Percentiles rank a stretch among this genome's conserved stretches.
phyloP scores from a whole-genome alignment of 2,797 vertebrate species.

The Ispidina picta region DNA sequence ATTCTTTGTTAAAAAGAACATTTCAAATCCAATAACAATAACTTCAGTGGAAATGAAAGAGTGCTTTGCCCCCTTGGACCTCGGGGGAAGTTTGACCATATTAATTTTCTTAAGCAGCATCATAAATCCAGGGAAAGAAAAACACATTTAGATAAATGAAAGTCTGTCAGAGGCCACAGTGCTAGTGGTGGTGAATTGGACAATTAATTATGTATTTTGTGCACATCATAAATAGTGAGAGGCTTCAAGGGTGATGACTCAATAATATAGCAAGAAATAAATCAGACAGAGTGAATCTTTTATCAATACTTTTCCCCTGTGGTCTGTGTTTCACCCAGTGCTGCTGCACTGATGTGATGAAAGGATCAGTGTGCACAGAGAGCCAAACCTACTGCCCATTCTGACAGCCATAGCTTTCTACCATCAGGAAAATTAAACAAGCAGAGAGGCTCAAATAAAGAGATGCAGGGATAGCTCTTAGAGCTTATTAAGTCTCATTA shows the following conservation, averaged over 20 bases:
- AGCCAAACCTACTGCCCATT: not conserved
- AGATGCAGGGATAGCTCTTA: not conserved
- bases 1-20: conserved; percentile 54
- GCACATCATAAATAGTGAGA: conserved; percentile 53
- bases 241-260: conserved; percentile 47
- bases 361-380: not conserved
- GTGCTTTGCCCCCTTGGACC: conserved; percentile 14
- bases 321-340: not conserved
- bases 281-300: not conserved
- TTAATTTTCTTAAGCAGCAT: conserved; percentile 55
- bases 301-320: not conserved
- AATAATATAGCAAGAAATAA: conserved; percentile 18
- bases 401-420: not conserved
- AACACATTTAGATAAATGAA: conserved; percentile 24
- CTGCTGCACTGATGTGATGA: not conserved
- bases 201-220: conserved; percentile 60
- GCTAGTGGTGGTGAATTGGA: conserved; percentile 15
- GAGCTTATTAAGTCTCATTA: conserved; percentile 11
- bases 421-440: not conserved
- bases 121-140: conserved; percentile 40
- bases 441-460: not conserved
- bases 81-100: conserved; percentile 29
- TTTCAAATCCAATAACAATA: conserved; percentile 49
- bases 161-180: conserved; percentile 47
- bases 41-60: conserved; percentile 33